Evolutionary conservation across 2,888 invertebrate species (phyloP), one percentile per base, ranked within the genome.

Genomic region (Isotomurus palustris): DNA sequence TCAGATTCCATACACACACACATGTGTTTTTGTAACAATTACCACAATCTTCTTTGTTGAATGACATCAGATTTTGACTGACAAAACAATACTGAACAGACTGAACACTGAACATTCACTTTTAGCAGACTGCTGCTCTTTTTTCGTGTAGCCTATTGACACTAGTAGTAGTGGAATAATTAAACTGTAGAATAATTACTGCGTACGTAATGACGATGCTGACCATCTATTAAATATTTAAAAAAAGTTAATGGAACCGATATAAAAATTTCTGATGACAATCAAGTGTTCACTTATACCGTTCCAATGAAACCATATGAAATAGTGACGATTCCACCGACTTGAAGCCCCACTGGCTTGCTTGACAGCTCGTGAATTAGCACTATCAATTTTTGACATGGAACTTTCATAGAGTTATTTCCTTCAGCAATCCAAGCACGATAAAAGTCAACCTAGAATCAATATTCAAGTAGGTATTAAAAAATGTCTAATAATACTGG

Each of bases 231-330:
- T n/a, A n/a, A 10, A 40, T 40, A n/a, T 40, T n/a, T 40, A 40
- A 40, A n/a, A 40, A n/a, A 17, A 10, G 14, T n/a, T n/a, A 32
- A 32, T 32, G 32, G 32, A 32, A 32, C 8, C 14, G 32, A 32
- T 8, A 32, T 32, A 14, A 8, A 32, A 32, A 32, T 32, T 32
- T 32, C 32, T 32, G 14, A 32, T 14, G 8, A 32, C 32, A 8
- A 32, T 10, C 8, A 8, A 8, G 14, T 32, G 8, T 32, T 14
- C 8, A 32, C n/a, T n/a, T n/a, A n/a, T 44, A 44, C 44, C 5
- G 44, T 44, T 5, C 22, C 44, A 44, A 44, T 44, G 19, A 44
- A 44, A 22, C 44, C 44, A 24, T 44, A 44, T 5, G 44, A 22
- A 6, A 44, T 44, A 10, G 44, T 19, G n/a, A 22, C 4, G 6